Evolutionary conservation across 2,113 vertebrate species (phyloP).

Genomic region (Proteles cristata): DNA sequence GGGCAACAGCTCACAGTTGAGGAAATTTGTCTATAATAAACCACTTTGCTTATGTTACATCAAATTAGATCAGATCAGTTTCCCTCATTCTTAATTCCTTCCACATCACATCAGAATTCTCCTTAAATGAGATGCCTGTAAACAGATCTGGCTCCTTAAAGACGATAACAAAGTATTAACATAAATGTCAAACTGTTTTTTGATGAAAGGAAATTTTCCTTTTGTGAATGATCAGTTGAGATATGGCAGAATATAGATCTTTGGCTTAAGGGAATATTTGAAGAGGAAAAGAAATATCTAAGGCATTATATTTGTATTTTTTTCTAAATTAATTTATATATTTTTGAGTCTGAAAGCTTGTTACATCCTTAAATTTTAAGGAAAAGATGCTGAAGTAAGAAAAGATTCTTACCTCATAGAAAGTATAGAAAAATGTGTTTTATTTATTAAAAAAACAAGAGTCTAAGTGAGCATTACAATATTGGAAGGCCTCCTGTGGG

Average conservation of each 20-base stretch:
- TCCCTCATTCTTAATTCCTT: constrained; percentile 69
- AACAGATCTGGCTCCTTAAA: constrained; percentile 58
- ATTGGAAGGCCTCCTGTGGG: constrained; percentile 2
- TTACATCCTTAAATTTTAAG: neutral
- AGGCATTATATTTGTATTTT: neutral
- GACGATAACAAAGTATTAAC: constrained; percentile 49
- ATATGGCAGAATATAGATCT: neutral
- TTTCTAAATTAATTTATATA: constrained; percentile 2
- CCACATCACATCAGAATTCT: constrained; percentile 29
- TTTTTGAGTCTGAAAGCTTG: constrained; percentile 8
- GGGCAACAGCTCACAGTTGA: constrained; percentile 51
- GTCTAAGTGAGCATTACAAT: constrained; percentile 27
- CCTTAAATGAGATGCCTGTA: constrained; percentile 61
- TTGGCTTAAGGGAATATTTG: neutral
- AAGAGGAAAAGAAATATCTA: neutral
- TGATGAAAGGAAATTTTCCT: constrained; percentile 5
- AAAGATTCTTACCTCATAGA: neutral
- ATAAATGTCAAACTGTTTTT: constrained; percentile 66
- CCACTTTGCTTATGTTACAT: constrained; percentile 63
- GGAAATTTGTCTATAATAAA: constrained; percentile 64
- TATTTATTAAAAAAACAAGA: constrained; percentile 33
- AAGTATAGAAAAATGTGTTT: constrained; percentile 26
- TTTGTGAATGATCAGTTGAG: constrained; percentile 40
- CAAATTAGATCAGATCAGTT: constrained; percentile 64
- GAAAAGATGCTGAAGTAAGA: neutral